Evolutionary conservation across 2,888 invertebrate genomes (phyloP), one percentile per base, ranked within the genome.

Genomic region (Pelosia muscerda): DNA sequence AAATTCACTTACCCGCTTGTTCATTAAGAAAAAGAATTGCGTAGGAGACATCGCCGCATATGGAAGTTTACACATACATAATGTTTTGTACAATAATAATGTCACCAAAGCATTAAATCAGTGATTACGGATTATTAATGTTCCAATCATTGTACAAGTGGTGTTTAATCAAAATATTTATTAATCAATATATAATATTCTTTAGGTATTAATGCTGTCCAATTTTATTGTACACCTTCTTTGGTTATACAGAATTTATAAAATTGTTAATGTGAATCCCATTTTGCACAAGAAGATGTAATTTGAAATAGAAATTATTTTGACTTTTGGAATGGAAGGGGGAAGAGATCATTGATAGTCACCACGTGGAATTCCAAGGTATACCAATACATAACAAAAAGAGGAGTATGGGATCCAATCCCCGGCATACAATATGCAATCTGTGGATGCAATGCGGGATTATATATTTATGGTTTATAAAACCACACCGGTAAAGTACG

Each of bases 151-250:
- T 65, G 49, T 63, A 81, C 74, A 64, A 68, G 60, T 69, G 59
- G 79, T 81, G 67, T 74, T 81, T 70, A 76, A 76, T 76, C 69
- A 72, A 70, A 60, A 62, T 61, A 71, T 81, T 56, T 74, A 81
- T 79, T 80, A 81, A 19, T 58, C 55, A 63, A 34, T 31, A 34
- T 19, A 19, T 42, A 15, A 42, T 42, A 42, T 42, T 11, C 42
- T 42, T 19, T 19, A 19, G 19, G 19, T 19, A 42, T 42, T 42
- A 42, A 19, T 49, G n/a, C 49, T n/a, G n/a, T 9, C n/a, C 8
- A 49, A 49, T 19, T 42, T 42, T 42, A 19, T 19, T 49, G n/a
- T 49, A n/a, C n/a, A 49, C n/a, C 49, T 19, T 42, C 15, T n/a
- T 9, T 49, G 9, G 19, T 49, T 49, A 9, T 49, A 9, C 5